Percentiles rank a stretch among this genome's conserved stretches.
These are phyloP conservation scores for Sinhomidia bicolor DNA, from an alignment of 2,888 invertebrate species.

Conservation along the genomic window DNA sequence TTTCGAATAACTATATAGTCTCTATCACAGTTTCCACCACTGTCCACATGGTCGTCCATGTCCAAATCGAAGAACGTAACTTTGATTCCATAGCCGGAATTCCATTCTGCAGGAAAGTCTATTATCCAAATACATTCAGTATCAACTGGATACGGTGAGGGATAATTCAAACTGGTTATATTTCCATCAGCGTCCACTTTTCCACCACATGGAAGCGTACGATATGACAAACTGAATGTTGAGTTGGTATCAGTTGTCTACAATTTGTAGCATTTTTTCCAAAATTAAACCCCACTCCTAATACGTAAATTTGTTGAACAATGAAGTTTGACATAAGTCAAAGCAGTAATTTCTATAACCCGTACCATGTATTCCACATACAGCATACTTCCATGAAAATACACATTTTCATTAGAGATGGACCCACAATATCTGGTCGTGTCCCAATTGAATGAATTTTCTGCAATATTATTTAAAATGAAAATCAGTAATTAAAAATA, in stretches of 20 bases:
- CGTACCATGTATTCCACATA: constrained; percentile 74
- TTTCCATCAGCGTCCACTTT: constrained; percentile 82
- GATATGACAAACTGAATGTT: constrained; percentile 84
- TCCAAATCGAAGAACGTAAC: constrained; percentile 84
- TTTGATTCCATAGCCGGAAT: constrained; percentile 82
- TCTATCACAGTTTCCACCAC: constrained; percentile 84
- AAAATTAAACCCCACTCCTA: neutral
- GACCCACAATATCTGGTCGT: constrained; percentile 73
- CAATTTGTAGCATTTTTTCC: too few species aligned
- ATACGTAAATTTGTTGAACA: neutral
- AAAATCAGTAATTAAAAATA: neutral
- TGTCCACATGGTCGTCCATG: constrained; percentile 81
- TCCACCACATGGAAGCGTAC: constrained; percentile 88
- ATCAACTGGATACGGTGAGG: constrained; percentile 83
- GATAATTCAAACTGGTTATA: constrained; percentile 84
- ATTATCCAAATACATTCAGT: constrained; percentile 90
- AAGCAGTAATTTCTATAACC: too few species aligned
- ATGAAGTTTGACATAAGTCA: too few species aligned
- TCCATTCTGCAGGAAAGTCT: constrained; percentile 82
- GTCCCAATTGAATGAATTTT: constrained; percentile 4
- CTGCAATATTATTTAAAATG: neutral
- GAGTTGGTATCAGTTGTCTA: constrained; percentile 80
- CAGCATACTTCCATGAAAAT: constrained; percentile 74
- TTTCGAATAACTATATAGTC: constrained; percentile 84
- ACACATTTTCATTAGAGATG: constrained; percentile 72